phyloP scores from a whole-genome alignment of 2,113 vertebrate genomes.

The Garra rufa region DNA sequence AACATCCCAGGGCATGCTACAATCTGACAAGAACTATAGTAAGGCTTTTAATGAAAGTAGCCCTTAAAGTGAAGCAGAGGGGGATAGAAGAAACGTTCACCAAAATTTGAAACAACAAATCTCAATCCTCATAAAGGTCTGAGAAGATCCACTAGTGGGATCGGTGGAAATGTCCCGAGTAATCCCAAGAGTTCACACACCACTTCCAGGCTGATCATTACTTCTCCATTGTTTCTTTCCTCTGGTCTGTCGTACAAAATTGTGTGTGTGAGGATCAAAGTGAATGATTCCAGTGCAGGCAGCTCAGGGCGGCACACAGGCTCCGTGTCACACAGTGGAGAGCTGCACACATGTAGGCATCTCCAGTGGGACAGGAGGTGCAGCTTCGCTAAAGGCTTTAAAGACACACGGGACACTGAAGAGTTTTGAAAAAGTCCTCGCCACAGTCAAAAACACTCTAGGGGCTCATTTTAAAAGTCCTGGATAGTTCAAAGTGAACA shows the following conservation, averaged over 20 bases:
- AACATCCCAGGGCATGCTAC: too few species aligned
- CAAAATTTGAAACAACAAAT: conserved; percentile 9
- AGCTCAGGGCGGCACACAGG: neutral
- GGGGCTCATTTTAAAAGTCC: neutral
- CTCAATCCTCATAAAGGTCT: conserved; percentile 7
- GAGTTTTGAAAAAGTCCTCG: conserved; percentile 10
- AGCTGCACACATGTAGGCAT: conserved; percentile 2
- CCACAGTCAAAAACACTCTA: neutral
- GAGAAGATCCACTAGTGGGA: conserved; percentile 29
- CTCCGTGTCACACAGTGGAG: conserved; percentile 23
- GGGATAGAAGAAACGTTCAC: neutral
- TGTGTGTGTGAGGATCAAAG: conserved; percentile 35
- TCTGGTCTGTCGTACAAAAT: neutral
- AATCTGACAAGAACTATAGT: too few species aligned
- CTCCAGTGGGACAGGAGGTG: conserved; percentile 44
- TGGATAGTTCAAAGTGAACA: conserved; percentile 24
- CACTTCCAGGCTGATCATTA: conserved; percentile 33
- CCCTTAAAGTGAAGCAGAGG: neutral
- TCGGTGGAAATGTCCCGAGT: conserved; percentile 25
- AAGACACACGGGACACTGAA: conserved; percentile 36
- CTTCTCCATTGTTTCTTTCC: neutral
- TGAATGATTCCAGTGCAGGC: conserved; percentile 20
- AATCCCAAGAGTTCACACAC: conserved; percentile 43
- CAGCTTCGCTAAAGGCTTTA: conserved; percentile 35
- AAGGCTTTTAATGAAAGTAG: conserved; percentile 17